Percentiles rank a stretch among this genome's conserved stretches.
Evolutionary conservation across 2,888 invertebrate species (phyloP).

Genomic region (Philereme transversata): DNA sequence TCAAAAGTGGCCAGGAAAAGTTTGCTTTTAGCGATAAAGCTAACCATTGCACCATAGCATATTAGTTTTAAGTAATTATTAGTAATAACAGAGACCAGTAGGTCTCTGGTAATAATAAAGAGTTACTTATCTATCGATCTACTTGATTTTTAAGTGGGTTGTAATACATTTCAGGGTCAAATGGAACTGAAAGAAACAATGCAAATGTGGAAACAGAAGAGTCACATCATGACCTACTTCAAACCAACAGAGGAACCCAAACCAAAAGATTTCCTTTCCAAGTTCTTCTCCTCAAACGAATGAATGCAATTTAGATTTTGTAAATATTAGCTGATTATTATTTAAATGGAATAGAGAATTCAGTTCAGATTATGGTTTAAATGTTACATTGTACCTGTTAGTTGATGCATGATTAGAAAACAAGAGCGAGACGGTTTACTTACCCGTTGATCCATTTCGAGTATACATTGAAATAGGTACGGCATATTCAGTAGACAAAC

Average conservation of each 20-base stretch:
- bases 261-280: slow-evolving; percentile 95
- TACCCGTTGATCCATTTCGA: background rate
- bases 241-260: slow-evolving; percentile 92
- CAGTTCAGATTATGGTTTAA: slow-evolving; percentile 30
- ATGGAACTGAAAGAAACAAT: slow-evolving; percentile 96
- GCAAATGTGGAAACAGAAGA: slow-evolving; percentile 94
- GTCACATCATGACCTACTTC: slow-evolving; percentile 94
- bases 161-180: slow-evolving; percentile 88
- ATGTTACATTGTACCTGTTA: background rate
- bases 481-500: too few species aligned
- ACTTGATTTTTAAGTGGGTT: too few species aligned
- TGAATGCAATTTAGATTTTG: slow-evolving; percentile 51
- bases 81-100: too few species aligned
- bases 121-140: too few species aligned
- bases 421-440: too few species aligned
- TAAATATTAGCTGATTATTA: slow-evolving; percentile 49
- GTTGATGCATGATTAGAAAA: too few species aligned
- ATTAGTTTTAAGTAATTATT: too few species aligned
- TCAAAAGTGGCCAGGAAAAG: too few species aligned
- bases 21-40: too few species aligned
- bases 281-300: slow-evolving; percentile 90
- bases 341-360: slow-evolving; percentile 49
- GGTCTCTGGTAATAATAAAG: too few species aligned
- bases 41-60: too few species aligned
- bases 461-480: too few species aligned